Evolutionary conservation across 2,888 invertebrate species (phyloP), one percentile per base, ranked within the genome.

Genomic region (Norana najaformis): DNA sequence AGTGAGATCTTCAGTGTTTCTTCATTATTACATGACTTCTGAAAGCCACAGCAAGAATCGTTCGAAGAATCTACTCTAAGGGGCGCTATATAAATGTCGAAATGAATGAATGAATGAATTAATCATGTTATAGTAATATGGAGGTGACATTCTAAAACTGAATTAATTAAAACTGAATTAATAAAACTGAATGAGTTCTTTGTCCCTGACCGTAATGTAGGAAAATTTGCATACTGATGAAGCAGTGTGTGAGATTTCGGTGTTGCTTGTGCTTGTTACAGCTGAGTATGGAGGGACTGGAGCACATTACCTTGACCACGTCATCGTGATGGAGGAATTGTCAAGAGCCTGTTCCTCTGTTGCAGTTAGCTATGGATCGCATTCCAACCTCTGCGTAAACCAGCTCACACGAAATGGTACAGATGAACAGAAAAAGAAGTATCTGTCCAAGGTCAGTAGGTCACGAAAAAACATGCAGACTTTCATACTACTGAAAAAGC

Each of bases 361-460:
- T 89, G 98, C 96, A 0, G 95, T 99, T 6, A 98, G 98, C 89
- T 99, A 99, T 94, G 98, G 98, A 13, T 98, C 99, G 4, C 99
- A 99, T 95, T 99, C 99, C 0, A 99, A 99, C 95, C 96, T 99
- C 20, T 99, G 99, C 94, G 95, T 99, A 14, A 99, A 99, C 95
- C 99, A 99, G 95, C 97, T 99, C 91, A 97, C 97, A 91, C 96
- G 98, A 93, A 97, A 99, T 95, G 99, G 98, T n/a, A 97, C 96
- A 38, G 96, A 97, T 89, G 97, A 97, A 92, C 99, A 99, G 95
- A 99, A 98, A 94, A 95, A 96, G 88, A 98, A 98, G 95, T 99
- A 98, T 95, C 96, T 99, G 91, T 98, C 99, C 13, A 98, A 98
- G 93, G 94, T 95, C 69, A 47, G 47, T 20, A 91, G 69, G 37